A percentile compares a stretch with the other conserved stretches of the same genome.
Conservation (phyloP, 2,888 invertebrate genomes). For the Phanerotoma sp. region DNA sequence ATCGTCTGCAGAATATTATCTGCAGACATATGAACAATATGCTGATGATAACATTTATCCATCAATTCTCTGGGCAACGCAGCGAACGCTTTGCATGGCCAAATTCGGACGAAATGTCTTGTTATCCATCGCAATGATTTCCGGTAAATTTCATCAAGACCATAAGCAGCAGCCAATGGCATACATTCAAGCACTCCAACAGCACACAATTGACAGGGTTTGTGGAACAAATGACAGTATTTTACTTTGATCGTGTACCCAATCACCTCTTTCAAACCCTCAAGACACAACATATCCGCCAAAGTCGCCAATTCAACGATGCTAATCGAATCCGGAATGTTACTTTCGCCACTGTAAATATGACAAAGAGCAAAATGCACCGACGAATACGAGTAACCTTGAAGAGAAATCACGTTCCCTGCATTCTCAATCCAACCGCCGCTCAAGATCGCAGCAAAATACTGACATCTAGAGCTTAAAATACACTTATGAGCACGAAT, state of each 20-base stretch:
- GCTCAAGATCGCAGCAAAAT: slow-evolving; percentile 88
- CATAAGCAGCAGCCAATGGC: slow-evolving; percentile 81
- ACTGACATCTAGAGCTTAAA: slow-evolving; percentile 86
- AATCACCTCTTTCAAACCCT: slow-evolving; percentile 90
- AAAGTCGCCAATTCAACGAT: slow-evolving; percentile 84
- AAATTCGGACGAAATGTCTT: slow-evolving; percentile 81
- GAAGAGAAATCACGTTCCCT: slow-evolving; percentile 80
- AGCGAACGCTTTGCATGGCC: slow-evolving; percentile 90
- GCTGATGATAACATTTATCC: slow-evolving; percentile 82
- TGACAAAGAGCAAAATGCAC: slow-evolving; percentile 92
- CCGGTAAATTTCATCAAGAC: slow-evolving; percentile 82
- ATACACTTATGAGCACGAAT: slow-evolving; percentile 92
- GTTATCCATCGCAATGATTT: slow-evolving; percentile 88
- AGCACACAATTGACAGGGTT: slow-evolving; percentile 88
- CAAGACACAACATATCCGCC: slow-evolving; percentile 86
- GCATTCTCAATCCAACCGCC: slow-evolving; percentile 82
- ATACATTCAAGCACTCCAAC: slow-evolving; percentile 86
- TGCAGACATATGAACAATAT: slow-evolving; percentile 73
- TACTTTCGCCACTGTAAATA: slow-evolving; percentile 90
- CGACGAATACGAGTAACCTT: slow-evolving; percentile 81
- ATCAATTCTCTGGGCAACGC: slow-evolving; percentile 79
- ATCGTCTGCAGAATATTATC: slow-evolving; percentile 83
- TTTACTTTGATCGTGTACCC: slow-evolving; percentile 83
- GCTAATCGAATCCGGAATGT: slow-evolving; percentile 83
- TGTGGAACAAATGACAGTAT: slow-evolving; percentile 94